Base-by-base conservation (phyloP, 2,888 invertebrate genomes). In the Nephrotoma appendiculata region DNA sequence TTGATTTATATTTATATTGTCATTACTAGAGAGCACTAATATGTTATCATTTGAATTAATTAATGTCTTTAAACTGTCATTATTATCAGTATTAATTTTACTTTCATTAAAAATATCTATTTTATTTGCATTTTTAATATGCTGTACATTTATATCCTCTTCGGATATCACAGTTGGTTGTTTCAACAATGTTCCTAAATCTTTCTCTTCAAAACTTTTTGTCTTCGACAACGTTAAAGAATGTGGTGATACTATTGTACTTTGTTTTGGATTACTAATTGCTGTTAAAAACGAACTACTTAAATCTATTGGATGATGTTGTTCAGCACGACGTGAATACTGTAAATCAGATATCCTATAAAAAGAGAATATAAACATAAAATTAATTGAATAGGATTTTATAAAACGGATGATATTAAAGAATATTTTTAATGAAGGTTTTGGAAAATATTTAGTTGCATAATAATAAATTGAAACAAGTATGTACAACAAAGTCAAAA, bases 291-390 rank as follows among this genome's bases (percentile, higher is more conserved):
- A 84, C 9, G 84, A 42, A 15, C 42, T 42, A 84, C 84, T 84
- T 42, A 43, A 15, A 42, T 84, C 84, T 84, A 84, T 84, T n/a
- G 84, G 41, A 41, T 84, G 71, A 84, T 84, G 87, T 86, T 43
- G 84, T 42, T 84, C 43, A 42, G 7, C n/a, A 6, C 86, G 87
- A 41, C 85, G 83, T 71, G 57, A 57, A 48, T 89, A 88, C 87
- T 90, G 90, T 88, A 90, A 89, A 45, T 91, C 91, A 52, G 89
- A 88, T 45, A 89, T 87, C 86, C 90, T 88, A 41, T 41, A 86
- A 6, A n/a, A 9, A 83, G 12, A 19, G 6, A 83, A 19, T 83
- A 83, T 11, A 12, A 31, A 48, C 5, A 44, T 6, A 44, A 45
- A 52, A 12, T 48, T 41, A 41, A 6, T 41, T 83, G 6, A 12